Conservation (phyloP, 53 echinoderm and acorn worm species). For the Patiria pectinifera region DNA sequence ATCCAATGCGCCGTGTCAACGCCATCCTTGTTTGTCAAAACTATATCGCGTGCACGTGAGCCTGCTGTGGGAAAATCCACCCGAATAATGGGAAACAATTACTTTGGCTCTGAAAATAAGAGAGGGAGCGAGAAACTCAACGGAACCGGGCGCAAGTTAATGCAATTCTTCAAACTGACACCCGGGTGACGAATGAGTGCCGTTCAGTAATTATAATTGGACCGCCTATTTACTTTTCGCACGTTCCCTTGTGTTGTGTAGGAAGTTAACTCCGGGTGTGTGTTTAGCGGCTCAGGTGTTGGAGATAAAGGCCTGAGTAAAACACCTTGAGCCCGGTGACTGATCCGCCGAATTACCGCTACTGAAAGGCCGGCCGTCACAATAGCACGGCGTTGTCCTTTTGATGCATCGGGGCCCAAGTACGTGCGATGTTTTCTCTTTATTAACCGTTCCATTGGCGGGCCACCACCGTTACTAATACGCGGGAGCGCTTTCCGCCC, state of each 20-base stretch:
- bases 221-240: slow-evolving; percentile 41
- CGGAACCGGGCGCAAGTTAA: background rate
- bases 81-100: background rate
- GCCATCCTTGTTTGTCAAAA: background rate
- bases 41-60: background rate
- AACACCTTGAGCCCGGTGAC: slow-evolving; percentile 23
- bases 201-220: slow-evolving; percentile 18
- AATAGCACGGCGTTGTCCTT: background rate
- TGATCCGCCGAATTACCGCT: slow-evolving; percentile 19
- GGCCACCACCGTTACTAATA: slow-evolving; percentile 43
- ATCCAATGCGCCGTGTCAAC: background rate
- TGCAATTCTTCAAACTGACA: slow-evolving; percentile 25
- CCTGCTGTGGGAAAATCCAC: background rate
- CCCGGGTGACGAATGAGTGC: background rate
- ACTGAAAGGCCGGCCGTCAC: slow-evolving; percentile 28
- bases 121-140: background rate
- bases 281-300: slow-evolving; percentile 34
- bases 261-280: slow-evolving; percentile 5
- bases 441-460: background rate
- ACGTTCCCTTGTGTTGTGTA: background rate
- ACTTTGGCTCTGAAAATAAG: background rate
- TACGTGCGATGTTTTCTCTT: slow-evolving; percentile 1
- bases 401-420: slow-evolving; percentile 2
- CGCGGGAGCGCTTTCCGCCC: background rate
- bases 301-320: background rate